phyloP scores from a whole-genome alignment of 2,888 invertebrate species.

The Agrochola macilenta region DNA sequence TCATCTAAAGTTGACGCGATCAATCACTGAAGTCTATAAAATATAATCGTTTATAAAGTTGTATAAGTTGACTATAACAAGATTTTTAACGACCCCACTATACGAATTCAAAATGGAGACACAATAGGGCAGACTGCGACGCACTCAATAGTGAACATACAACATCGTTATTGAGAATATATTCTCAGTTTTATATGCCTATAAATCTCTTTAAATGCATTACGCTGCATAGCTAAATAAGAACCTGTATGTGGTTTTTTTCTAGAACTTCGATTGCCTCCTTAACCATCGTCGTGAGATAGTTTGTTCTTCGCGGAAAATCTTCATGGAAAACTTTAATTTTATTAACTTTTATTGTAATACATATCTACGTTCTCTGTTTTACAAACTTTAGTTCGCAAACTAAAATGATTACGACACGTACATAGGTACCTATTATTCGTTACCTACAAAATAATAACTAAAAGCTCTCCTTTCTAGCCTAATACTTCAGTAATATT shows the following conservation, averaged over 20 bases:
- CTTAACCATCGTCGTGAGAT: neutral
- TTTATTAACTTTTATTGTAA: slow-evolving; percentile 1
- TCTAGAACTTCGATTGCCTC: neutral
- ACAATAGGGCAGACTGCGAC: slow-evolving; percentile 49
- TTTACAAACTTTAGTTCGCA: neutral
- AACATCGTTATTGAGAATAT: slow-evolving; percentile 59
- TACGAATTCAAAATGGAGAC: slow-evolving; percentile 47
- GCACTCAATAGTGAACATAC: slow-evolving; percentile 49
- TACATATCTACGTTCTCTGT: neutral
- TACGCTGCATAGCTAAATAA: slow-evolving; percentile 43
- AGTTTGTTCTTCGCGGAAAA: slow-evolving; percentile 1
- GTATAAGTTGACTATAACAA: slow-evolving; percentile 49
- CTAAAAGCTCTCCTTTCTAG: slow-evolving; percentile 23
- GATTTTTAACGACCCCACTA: slow-evolving; percentile 52
- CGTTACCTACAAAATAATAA: slow-evolving; percentile 21
- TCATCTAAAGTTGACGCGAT: slow-evolving; percentile 20
- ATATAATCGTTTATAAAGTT: slow-evolving; percentile 48
- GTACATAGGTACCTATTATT: slow-evolving; percentile 13
- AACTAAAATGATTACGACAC: slow-evolving; percentile 2
- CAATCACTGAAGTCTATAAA: slow-evolving; percentile 45
- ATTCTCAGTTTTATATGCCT: slow-evolving; percentile 60
- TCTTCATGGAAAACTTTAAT: neutral
- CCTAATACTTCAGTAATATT: slow-evolving; percentile 49
- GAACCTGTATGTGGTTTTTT: slow-evolving; percentile 16
- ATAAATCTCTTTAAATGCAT: slow-evolving; percentile 60